Evolutionary conservation across 1,140 invertebrate species (phyloP).

Genomic region (Linepithema humile): DNA sequence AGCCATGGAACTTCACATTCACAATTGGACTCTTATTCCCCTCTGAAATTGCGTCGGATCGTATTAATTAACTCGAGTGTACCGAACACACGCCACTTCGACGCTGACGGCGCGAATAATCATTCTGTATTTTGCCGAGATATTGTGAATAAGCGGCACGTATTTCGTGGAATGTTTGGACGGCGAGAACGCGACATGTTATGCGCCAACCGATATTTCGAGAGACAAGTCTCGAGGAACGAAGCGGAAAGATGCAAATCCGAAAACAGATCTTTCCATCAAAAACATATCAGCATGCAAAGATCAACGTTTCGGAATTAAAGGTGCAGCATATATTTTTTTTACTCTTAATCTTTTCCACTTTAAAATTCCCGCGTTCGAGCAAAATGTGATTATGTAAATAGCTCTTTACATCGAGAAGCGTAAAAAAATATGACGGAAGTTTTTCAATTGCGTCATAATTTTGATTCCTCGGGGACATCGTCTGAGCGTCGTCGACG

Average conservation of each 20-base stretch:
- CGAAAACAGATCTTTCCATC: background rate
- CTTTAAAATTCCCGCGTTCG: background rate
- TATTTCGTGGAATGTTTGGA: conserved; percentile 18
- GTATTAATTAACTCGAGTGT: conserved; percentile 40
- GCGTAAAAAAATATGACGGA: background rate
- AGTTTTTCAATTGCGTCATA: background rate
- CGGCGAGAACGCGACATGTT: conserved; percentile 3
- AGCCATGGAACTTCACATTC: background rate
- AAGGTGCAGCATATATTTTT: background rate
- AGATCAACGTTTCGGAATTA: background rate
- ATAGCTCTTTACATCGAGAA: background rate
- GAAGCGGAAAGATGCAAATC: background rate
- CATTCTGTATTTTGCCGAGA: conserved; percentile 6
- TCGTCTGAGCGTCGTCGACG: background rate
- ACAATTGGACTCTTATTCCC: background rate
- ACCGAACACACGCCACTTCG: background rate
- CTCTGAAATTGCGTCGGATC: background rate
- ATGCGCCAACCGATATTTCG: conserved; percentile 27
- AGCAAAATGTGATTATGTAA: conserved; percentile 17
- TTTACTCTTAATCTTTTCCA: background rate
- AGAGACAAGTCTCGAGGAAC: background rate
- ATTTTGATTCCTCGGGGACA: background rate
- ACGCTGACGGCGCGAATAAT: conserved; percentile 35
- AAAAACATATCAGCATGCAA: background rate
- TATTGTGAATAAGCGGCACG: conserved; percentile 8